Evolutionary conservation across 2,113 vertebrate genomes (phyloP), one percentile per base, ranked within the genome.

Genomic region (Agapornis roseicollis): DNA sequence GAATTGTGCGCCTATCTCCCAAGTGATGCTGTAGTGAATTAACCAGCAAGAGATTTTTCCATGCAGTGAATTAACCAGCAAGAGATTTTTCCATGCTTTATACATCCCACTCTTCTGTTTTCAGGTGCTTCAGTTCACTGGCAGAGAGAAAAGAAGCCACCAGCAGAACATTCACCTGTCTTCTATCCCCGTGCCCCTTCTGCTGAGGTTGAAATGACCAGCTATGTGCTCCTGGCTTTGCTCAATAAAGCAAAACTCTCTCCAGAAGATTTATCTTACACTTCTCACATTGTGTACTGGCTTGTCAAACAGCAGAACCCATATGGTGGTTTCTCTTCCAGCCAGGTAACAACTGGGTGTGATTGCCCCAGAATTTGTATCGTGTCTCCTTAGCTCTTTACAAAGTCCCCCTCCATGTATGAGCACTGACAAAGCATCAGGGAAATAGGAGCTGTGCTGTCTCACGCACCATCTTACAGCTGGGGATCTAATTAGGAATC

Each of bases 251-350:
- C 39, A 12, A 6, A 16, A 11, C 24, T 97, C 50, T 65, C 85
- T 3, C 80, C 64, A 18, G 98, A 98, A 35, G 96, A 97, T 5
- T 70, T 98, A 31, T 95, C 91, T 9, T 98, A 98, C 18, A 47
- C 94, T 11, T 94, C 97, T 13, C 79, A 80, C 19, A 96, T 99
- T 11, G 98, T 98, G 25, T 97, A 82, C 71, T 99, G 99, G 99
- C 97, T 99, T 7, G 79, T 93, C 55, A 98, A 97, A 52, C 97
- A 98, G 52, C 99, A 99, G 97, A 99, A 99, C 83, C 85, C 98
- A 0, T 98, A 97, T 0, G 99, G 99, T 0, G 98, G 99, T 6
- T 99, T 99, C 97, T 97, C 98, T 20, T 99, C 98, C 85, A 98
- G 96, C n/a, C 99, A 99, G 98, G 99, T 99, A 89, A 97, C 25